phyloP scores from a whole-genome alignment of 2,113 vertebrate genomes.

The Tringa solitaria region DNA sequence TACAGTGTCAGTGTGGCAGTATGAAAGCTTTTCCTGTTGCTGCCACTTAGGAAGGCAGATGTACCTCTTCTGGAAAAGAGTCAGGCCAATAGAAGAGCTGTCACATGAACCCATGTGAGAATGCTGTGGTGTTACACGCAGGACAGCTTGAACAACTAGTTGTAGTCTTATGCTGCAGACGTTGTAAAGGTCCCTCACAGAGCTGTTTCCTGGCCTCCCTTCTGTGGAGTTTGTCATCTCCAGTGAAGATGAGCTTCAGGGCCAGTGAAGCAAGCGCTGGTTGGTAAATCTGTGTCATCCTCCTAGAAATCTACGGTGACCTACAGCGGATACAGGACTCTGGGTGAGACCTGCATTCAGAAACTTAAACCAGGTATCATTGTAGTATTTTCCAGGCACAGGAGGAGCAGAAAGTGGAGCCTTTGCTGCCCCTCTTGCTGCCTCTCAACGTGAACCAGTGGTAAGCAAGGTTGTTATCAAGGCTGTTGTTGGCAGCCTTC shows the following conservation, averaged over 20 bases:
- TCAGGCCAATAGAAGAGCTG: neutral
- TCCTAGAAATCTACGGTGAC: neutral
- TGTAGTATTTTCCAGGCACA: neutral
- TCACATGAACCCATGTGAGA: neutral
- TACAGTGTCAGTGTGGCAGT: neutral
- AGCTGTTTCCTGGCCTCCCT: neutral
- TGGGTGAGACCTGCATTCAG: neutral
- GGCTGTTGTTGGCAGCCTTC: neutral
- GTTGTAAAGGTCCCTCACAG: neutral
- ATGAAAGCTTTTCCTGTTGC: neutral
- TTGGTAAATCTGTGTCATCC: neutral
- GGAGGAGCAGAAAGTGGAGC: neutral
- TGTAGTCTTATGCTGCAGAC: rapidly evolving
- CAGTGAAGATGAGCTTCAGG: neutral
- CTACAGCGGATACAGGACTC: neutral
- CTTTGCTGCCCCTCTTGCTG: neutral
- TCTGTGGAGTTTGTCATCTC: neutral
- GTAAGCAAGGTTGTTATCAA: neutral
- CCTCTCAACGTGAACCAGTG: neutral
- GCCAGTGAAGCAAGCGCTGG: neutral
- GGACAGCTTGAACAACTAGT: neutral
- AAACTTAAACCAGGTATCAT: neutral
- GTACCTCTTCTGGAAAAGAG: neutral
- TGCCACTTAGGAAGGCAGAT: neutral
- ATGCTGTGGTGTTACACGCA: neutral